A percentile compares a stretch with the other conserved stretches of the same genome.
Evolutionary conservation across 2,888 invertebrate species (phyloP).

Genomic region (Ornithoptera priamus): DNA sequence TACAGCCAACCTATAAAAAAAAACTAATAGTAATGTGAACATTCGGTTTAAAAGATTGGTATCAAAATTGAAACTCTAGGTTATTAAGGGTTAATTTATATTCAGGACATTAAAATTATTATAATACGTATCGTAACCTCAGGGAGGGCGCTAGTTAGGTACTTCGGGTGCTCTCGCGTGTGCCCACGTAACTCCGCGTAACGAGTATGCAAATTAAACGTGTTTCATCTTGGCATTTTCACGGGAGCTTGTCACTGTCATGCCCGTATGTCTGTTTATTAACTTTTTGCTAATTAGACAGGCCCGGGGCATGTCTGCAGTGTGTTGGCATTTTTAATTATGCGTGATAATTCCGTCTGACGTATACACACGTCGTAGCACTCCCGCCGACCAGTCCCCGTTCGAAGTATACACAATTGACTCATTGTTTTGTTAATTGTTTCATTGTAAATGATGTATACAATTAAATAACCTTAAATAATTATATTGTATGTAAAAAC

Average conservation of each 20-base stretch:
- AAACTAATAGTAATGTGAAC: too few species aligned
- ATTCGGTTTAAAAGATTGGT: too few species aligned
- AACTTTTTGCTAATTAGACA: slow-evolving; percentile 80
- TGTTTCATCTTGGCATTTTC: slow-evolving; percentile 78
- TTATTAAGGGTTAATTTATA: too few species aligned
- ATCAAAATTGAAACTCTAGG: too few species aligned
- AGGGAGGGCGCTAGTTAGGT: slow-evolving; percentile 27
- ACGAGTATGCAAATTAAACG: slow-evolving; percentile 74
- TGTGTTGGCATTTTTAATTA: slow-evolving; percentile 79
- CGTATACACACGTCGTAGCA: slow-evolving; percentile 42
- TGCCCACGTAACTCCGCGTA: slow-evolving; percentile 48
- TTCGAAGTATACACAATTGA: slow-evolving; percentile 38
- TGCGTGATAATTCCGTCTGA: slow-evolving; percentile 67
- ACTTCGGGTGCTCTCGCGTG: slow-evolving; percentile 31
- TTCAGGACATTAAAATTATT: slow-evolving; percentile 19
- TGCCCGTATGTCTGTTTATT: slow-evolving; percentile 74
- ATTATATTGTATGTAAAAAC: not conserved
- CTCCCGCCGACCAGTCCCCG: slow-evolving; percentile 34
- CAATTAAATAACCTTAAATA: not conserved
- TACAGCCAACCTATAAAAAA: too few species aligned
- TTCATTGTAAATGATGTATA: not conserved
- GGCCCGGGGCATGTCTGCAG: slow-evolving; percentile 67
- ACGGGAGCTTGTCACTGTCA: slow-evolving; percentile 77
- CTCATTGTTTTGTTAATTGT: slow-evolving; percentile 3
- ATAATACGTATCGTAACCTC: slow-evolving; percentile 23